Percentiles rank a stretch among this genome's conserved stretches.
Conservation (phyloP, 1,140 invertebrate species). For the Pseudomyrmex cubaensis region DNA sequence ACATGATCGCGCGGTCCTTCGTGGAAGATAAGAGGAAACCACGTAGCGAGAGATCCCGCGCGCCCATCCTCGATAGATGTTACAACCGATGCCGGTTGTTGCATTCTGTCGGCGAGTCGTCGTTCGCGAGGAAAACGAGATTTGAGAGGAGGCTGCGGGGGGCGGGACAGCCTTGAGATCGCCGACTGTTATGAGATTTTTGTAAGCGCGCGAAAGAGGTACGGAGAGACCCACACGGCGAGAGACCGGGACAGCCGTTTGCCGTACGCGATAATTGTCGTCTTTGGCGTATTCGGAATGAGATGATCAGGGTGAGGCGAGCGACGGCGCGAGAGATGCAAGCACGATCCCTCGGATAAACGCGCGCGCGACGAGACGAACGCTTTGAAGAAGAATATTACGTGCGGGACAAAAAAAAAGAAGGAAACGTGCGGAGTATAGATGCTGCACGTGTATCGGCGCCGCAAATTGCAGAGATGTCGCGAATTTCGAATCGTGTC, state of each 20-base stretch:
- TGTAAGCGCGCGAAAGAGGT: slow-evolving; percentile 48
- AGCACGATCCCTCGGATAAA: not conserved
- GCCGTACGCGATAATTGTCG: slow-evolving; percentile 37
- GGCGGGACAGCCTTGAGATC: slow-evolving; percentile 50
- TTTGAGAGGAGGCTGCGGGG: slow-evolving; percentile 33
- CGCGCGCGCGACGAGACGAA: not conserved
- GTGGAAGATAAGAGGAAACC: slow-evolving; percentile 24
- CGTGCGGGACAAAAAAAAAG: no score
- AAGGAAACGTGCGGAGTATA: not conserved
- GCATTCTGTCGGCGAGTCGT: slow-evolving; percentile 52
- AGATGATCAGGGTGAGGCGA: slow-evolving; percentile 57
- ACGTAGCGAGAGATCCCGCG: slow-evolving; percentile 21
- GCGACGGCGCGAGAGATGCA: not conserved
- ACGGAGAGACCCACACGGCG: no score
- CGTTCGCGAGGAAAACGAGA: slow-evolving; percentile 50
- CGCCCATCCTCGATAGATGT: slow-evolving; percentile 63
- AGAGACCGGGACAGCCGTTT: slow-evolving; percentile 49
- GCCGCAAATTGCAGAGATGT: slow-evolving; percentile 63
- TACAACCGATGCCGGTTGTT: slow-evolving; percentile 53
- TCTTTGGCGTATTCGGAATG: slow-evolving; percentile 30
- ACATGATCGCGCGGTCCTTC: slow-evolving; percentile 21
- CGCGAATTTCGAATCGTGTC: slow-evolving; percentile 69
- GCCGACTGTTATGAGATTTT: slow-evolving; percentile 35
- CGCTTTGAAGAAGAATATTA: not conserved
- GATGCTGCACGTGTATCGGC: slow-evolving; percentile 25